A percentile compares a stretch with the other conserved stretches of the same genome.
Conservation (phyloP, 2,888 invertebrate species). For the Tupiocoris notatus region DNA sequence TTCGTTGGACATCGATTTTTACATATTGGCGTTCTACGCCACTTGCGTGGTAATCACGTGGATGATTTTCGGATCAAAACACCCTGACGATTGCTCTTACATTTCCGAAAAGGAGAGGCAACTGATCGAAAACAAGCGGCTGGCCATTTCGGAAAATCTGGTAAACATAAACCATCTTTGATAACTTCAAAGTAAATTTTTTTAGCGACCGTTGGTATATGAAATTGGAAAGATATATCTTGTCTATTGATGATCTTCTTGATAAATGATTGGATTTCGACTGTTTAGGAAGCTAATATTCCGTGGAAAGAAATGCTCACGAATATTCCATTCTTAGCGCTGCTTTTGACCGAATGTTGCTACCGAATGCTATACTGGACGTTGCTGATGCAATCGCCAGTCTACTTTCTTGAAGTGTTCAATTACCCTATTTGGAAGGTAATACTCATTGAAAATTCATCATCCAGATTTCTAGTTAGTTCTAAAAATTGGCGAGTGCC, state of each 20-base stretch:
- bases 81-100: not conserved
- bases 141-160: not conserved
- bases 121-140: not conserved
- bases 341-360: not conserved
- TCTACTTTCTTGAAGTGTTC: conserved; percentile 12
- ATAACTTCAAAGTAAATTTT: not conserved
- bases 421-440: conserved; percentile 21
- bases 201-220: too few species aligned
- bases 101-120: not conserved
- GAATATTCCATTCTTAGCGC: conserved; percentile 2
- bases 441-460: not conserved
- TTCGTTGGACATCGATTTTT: not conserved
- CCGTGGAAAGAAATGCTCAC: conserved; percentile 25
- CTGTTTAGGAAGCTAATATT: not conserved
- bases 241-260: not conserved
- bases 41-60: not conserved
- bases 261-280: too few species aligned
- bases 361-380: conserved; percentile 13
- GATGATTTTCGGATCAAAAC: not conserved
- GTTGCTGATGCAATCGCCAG: conserved; percentile 4
- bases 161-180: not conserved
- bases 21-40: not conserved
- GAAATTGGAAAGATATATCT: not conserved
- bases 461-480: too few species aligned
- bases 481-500: too few species aligned